Conservation (phyloP, 2,113 vertebrate genomes). For the Panurus biarmicus region DNA sequence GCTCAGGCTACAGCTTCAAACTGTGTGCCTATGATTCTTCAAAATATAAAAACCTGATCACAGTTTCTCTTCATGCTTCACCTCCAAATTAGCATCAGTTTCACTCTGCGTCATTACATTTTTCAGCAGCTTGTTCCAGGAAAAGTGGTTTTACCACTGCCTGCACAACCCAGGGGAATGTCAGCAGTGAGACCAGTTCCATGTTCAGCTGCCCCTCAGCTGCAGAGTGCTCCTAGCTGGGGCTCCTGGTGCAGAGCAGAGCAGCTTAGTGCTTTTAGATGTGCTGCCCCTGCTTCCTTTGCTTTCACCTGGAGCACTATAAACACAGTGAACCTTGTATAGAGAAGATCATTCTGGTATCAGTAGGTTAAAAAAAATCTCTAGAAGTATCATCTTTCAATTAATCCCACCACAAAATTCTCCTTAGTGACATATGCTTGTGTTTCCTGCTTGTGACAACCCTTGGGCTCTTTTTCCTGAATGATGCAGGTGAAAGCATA, state of each 20-base stretch:
- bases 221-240: neutral
- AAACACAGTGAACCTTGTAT: neutral
- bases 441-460: neutral
- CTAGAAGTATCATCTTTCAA: neutral
- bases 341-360: neutral
- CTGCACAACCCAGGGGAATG: neutral
- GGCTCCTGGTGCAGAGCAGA: neutral
- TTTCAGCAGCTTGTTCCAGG: neutral
- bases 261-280: neutral
- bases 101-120: neutral
- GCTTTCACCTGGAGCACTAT: neutral
- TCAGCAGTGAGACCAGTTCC: neutral
- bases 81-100: conserved; percentile 3
- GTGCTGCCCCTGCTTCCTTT: neutral
- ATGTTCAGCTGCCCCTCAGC: neutral
- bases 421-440: neutral
- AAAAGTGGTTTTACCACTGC: neutral
- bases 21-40: neutral
- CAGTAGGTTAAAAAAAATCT: neutral
- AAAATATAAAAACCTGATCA: neutral
- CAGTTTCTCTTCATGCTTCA: conserved; percentile 5
- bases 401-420: neutral
- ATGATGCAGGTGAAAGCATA: neutral
- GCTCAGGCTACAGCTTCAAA: neutral
- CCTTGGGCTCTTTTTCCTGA: neutral